These are phyloP conservation scores for Percopsis omiscomaycus DNA, from an alignment of 2,797 vertebrate genomes.

Conservation along the genomic window DNA sequence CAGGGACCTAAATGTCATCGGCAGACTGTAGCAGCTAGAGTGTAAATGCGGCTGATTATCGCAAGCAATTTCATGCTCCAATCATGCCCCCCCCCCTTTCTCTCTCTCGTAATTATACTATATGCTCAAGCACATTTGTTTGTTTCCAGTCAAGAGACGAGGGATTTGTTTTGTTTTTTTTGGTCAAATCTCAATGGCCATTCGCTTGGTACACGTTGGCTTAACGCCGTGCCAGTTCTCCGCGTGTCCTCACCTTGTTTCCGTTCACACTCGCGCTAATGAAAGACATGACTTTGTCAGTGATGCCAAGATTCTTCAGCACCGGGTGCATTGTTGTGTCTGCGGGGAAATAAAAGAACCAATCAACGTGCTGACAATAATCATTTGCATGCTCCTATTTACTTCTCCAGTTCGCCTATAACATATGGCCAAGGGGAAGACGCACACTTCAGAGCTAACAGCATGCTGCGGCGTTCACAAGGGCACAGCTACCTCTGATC, in stretches of 20 bases:
- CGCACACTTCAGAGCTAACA: slow-evolving; percentile 9
- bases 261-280: slow-evolving; percentile 79
- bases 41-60: slow-evolving; percentile 63
- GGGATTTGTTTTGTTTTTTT: slow-evolving; percentile 15
- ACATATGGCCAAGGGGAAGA: slow-evolving; percentile 46
- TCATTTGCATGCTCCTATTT: slow-evolving; percentile 54
- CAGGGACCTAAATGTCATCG: slow-evolving; percentile 55
- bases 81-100: slow-evolving; percentile 42
- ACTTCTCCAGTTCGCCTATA: slow-evolving; percentile 31
- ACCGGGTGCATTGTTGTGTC: slow-evolving; percentile 86
- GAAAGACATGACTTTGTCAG: slow-evolving; percentile 82
- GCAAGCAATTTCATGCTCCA: slow-evolving; percentile 58
- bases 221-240: slow-evolving; percentile 25
- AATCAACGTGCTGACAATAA: slow-evolving; percentile 39
- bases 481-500: slow-evolving; percentile 6
- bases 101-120: slow-evolving; percentile 13
- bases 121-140: neutral
- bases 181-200: slow-evolving; percentile 21
- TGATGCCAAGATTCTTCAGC: slow-evolving; percentile 83
- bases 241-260: slow-evolving; percentile 81
- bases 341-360: slow-evolving; percentile 58
- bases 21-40: slow-evolving; percentile 50
- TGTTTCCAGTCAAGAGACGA: neutral
- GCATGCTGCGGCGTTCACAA: slow-evolving; percentile 31
- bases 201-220: slow-evolving; percentile 15